Base-by-base conservation (phyloP, 2,888 invertebrate species). In the Microchrysa polita region DNA sequence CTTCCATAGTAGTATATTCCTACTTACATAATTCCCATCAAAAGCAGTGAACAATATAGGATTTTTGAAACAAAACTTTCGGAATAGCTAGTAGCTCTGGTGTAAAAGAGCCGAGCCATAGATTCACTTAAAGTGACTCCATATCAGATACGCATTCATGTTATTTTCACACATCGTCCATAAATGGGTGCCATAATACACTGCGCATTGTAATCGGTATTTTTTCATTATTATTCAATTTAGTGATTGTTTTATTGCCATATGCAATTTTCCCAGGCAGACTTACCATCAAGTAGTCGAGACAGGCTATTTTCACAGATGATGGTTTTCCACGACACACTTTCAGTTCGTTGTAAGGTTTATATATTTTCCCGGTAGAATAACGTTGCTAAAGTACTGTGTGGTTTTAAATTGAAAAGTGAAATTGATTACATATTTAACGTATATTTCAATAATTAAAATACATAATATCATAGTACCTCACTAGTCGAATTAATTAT, bases 191-290 rank as follows among this genome's bases (percentile, higher is more conserved):
- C 48, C 48, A 48, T 48, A 48, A 48, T 48, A 10, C 48, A 7
- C 48, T 48, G 27, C 10, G 48, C 5, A n/a, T 12, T 48, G 48
- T 48, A 10, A n/a, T n/a, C 16, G 48, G 4, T 48, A 10, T 48
- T n/a, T 48, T 48, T 48, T 48, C 48, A 48, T 48, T 48, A 59
- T 59, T 59, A 59, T 59, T 59, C 59, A 59, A 59, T 59, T 59
- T 7, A 22, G 59, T 59, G 14, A 59, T 59, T 59, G 59, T 59
- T 59, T 59, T 23, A 59, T 59, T 22, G 23, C 23, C 5, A 23
- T 18, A 10, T 5, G 12, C 12, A 59, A 59, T 59, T 59, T 59
- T 59, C 59, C 27, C 59, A 59, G 23, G 5, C 23, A 59, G 14
- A 23, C 12, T 16, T 59, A 23, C 20, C 59, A 59, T n/a, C n/a